These are phyloP conservation scores for Thryonomys swinderianus DNA, from an alignment of 2,113 vertebrate species.

Conservation along the genomic window DNA sequence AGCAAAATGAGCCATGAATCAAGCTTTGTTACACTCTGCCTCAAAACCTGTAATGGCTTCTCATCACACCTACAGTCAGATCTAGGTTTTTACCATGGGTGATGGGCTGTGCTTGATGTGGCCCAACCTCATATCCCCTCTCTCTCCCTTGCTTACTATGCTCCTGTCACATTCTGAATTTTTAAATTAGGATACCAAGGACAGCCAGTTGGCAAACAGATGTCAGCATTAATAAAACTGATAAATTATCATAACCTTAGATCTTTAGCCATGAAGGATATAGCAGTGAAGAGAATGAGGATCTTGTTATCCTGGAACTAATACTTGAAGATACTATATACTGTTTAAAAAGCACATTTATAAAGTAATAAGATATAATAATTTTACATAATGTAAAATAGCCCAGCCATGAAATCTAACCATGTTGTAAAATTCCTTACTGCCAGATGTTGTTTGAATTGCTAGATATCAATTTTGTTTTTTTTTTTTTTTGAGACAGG, in stretches of 20 bases:
- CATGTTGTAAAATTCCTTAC: neutral
- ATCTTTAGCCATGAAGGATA: slow-evolving; percentile 30
- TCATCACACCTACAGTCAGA: neutral
- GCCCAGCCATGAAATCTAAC: neutral
- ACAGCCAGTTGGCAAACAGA: neutral
- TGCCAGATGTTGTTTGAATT: neutral
- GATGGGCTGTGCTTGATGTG: neutral
- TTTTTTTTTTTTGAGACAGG: too few relatives aligned
- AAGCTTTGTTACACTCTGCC: neutral
- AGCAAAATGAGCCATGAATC: neutral
- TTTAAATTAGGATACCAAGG: slow-evolving; percentile 35
- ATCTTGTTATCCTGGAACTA: neutral
- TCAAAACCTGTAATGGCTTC: neutral
- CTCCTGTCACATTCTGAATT: slow-evolving; percentile 13
- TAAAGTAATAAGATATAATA: neutral
- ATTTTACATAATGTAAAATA: neutral
- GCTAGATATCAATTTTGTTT: neutral
- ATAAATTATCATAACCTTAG: neutral
- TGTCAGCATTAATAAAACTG: slow-evolving; percentile 26
- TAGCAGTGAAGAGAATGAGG: neutral
- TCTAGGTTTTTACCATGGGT: neutral
- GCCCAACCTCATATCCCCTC: neutral
- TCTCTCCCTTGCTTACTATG: neutral
- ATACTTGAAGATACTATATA: neutral
- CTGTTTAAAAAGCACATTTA: neutral